Evolutionary conservation across 2,797 vertebrate genomes (phyloP), one percentile per base, ranked within the genome.

Genomic region (Gymnoscopelus braueri): DNA sequence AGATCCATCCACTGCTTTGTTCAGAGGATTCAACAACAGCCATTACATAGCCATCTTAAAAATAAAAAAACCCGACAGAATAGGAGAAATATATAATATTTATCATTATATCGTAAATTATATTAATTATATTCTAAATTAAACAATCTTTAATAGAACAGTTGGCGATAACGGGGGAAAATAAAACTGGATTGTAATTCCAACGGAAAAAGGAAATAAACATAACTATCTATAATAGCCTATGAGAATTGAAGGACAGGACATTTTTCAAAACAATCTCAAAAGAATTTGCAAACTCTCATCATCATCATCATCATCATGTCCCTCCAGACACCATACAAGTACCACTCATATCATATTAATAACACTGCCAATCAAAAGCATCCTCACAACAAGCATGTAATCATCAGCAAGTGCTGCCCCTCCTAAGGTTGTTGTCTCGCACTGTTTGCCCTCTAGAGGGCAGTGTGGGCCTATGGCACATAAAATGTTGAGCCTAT

Each of bases 381-480:
- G 60, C 24, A 44, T 59, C 69, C 70, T 81, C 75, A 71, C 72
- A 72, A 70, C 62, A 60, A 67, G 76, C 58, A 44, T 44, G 39
- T 44, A 44, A 44, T 44, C 9, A 44, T 10, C 65, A 69, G 66
- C 70, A 52, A 53, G 63, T 75, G 71, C 68, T 72, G 78, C 80
- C 71, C 39, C 66, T 73, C 19, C 55, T 48, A n/a, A n/a, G 44
- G 48, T 60, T 35, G 48, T 60, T 35, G 19, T 26, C 23, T 61
- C 13, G 24, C 39, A 74, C 8, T 71, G 67, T 75, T 26, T 14
- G 74, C 77, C 85, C 87, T 78, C 71, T 84, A 66, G 87, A 78
- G 84, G 84, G 84, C 84, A 79, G 69, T 82, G 75, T 86, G 67
- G 78, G 80, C 74, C 82, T 74, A 83, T 88, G 89, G 79, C 85